Evolutionary conservation across 1,140 invertebrate genomes (phyloP).

Genomic region (Chrysomallon squamiferum): DNA sequence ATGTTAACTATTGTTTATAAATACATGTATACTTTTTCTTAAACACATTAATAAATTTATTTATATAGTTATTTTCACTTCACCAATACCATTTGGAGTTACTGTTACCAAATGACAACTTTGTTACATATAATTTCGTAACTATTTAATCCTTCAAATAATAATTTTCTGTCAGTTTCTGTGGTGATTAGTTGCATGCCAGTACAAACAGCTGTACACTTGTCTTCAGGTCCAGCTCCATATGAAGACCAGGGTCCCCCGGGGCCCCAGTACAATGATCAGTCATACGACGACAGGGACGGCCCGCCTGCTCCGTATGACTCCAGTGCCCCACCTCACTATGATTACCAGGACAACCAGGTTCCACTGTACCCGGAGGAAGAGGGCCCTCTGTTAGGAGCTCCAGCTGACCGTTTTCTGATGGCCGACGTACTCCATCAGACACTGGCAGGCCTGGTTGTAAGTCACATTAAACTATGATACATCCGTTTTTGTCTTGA

Average conservation of each 20-base stretch:
- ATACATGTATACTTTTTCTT: too few relatives aligned
- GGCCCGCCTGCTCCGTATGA: constrained; percentile 17
- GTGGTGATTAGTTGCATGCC: too few relatives aligned
- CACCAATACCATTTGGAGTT: too few relatives aligned
- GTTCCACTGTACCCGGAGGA: constrained; percentile 22
- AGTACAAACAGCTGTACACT: too few relatives aligned
- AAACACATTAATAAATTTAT: too few relatives aligned
- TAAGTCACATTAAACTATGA: constrained; percentile 19
- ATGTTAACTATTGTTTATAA: too few relatives aligned
- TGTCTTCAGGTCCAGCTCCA: constrained; percentile 1
- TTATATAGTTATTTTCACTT: too few relatives aligned
- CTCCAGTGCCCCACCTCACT: constrained; percentile 8
- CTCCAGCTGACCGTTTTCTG: constrained; percentile 31
- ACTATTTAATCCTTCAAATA: too few relatives aligned
- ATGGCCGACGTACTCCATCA: constrained; percentile 42
- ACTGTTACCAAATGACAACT: too few relatives aligned
- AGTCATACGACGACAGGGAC: constrained; percentile 13
- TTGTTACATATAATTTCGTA: too few relatives aligned
- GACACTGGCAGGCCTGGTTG: constrained; percentile 25
- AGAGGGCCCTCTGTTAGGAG: constrained; percentile 14
- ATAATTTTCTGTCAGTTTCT: too few relatives aligned
- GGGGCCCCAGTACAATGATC: constrained; percentile 1
- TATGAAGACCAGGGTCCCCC: constrained; percentile 10
- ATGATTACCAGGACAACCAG: constrained; percentile 14
- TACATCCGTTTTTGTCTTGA: too few relatives aligned